Evolutionary conservation across 2,113 vertebrate genomes (phyloP), one percentile per base, ranked within the genome.

Genomic region (Damaliscus lunatus): DNA sequence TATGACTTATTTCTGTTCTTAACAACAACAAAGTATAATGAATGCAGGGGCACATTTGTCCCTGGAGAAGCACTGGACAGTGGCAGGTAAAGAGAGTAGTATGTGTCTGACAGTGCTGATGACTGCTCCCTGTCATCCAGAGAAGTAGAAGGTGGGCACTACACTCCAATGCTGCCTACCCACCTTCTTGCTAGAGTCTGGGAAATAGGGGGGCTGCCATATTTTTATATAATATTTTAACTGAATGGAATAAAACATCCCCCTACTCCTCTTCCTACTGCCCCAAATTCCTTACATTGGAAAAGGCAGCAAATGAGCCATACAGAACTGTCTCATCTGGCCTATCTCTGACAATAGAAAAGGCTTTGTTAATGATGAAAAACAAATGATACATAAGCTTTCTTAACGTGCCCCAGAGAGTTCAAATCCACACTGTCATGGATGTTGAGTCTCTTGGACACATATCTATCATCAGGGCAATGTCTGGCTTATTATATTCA

Each of bases 1-100:
- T 97, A 31, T 93, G 64, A 60, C n/a, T 97, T 16, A 83, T 94
- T 91, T 92, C 29, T 97, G 71, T 71, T 43, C 64, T 90, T 96
- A 86, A 85, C 11, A 92, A 62, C n/a, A 91, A 15, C 78, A 50
- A 97, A 97, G 36, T 62, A 52, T 80, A 88, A 53, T 2, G 7
- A 96, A 88, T 50, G 6, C 36, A 88, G 53, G 8, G n/a, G 9
- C 48, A 29, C 29, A 36, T 31, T 85, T 85, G 83, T 43, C 86
- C 84, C 85, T 74, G 52, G 21, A 71, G 55, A 92, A 94, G 36
- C 33, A 50, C 62, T 90, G 52, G 12, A 81, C 57, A 80, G 50
- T 62, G 29, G 33, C 40, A 84, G 52, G 23, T 91, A 31, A 64
- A 59, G 43, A 62, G 13, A 92, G 40, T 4, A 94, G n/a, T 88